phyloP scores from a whole-genome alignment of 2,888 invertebrate species.

The Aquatica leii region DNA sequence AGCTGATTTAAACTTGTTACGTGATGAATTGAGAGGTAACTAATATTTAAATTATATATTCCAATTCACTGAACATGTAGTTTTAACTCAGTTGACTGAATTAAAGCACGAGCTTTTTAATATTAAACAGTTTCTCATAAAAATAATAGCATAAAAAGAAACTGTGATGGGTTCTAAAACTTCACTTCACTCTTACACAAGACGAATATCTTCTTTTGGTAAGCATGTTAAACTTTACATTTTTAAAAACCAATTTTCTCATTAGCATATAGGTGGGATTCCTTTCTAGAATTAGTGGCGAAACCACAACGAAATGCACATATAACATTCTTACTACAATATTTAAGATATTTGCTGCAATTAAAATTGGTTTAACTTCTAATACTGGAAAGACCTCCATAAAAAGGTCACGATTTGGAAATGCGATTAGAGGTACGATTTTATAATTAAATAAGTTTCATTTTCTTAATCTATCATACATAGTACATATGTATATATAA shows the following conservation, averaged over 20 bases:
- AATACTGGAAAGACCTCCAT: not conserved
- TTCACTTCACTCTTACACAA: not conserved
- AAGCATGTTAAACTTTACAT: not conserved
- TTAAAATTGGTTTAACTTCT: not conserved
- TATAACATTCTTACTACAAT: not conserved
- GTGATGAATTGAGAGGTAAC: not conserved
- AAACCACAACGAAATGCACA: not conserved
- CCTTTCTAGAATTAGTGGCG: not conserved
- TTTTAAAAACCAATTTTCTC: not conserved
- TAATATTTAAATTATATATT: not conserved
- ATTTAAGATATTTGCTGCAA: not conserved
- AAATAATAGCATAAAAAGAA: not conserved
- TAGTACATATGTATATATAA: not conserved
- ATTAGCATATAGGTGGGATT: not conserved
- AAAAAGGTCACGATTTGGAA: not conserved
- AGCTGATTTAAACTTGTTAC: no score
- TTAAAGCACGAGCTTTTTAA: not conserved
- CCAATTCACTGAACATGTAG: not conserved
- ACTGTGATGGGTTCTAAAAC: not conserved
- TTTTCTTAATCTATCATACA: not conserved
- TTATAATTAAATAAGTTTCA: not conserved
- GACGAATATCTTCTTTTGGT: not conserved
- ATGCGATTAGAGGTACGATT: not conserved
- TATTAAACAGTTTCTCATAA: not conserved
- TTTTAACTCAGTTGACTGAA: not conserved